These are phyloP conservation scores for Galerucella calmariensis DNA, from an alignment of 2,888 invertebrate species.

Conservation along the genomic window DNA sequence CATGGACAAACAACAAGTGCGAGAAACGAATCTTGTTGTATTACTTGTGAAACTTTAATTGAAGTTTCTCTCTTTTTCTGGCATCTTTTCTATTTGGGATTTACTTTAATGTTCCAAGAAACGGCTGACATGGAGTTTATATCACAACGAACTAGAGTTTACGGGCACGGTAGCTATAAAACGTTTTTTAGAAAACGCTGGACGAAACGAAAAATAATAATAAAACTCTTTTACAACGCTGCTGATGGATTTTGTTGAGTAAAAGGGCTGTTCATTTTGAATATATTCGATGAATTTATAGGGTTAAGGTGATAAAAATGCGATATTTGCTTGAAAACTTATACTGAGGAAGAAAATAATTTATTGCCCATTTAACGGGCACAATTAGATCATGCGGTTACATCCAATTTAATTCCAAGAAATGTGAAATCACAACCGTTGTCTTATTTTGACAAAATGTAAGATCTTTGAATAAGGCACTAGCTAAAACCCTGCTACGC, in stretches of 20 bases:
- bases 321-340: too few species aligned
- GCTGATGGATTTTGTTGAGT: neutral
- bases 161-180: neutral
- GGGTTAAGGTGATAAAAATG: too few species aligned
- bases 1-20: conserved; percentile 21
- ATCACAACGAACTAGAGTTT: neutral
- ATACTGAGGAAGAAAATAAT: too few species aligned
- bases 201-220: neutral
- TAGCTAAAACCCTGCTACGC: too few species aligned
- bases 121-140: neutral
- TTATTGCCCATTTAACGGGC: too few species aligned
- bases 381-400: too few species aligned
- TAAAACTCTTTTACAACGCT: neutral
- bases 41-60: conserved; percentile 24
- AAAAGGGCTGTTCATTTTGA: too few species aligned
- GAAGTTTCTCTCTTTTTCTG: conserved; percentile 9
- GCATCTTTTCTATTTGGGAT: neutral
- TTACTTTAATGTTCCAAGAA: conserved; percentile 8
- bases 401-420: too few species aligned
- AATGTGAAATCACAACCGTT: too few species aligned
- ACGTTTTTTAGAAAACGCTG: neutral
- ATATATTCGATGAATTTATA: too few species aligned
- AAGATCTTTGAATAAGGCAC: too few species aligned
- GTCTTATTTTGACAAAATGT: too few species aligned
- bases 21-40: conserved; percentile 24